A percentile compares a stretch with the other conserved stretches of the same genome.
Conservation (phyloP, 2,888 invertebrate species). For the Sericinus montela region DNA sequence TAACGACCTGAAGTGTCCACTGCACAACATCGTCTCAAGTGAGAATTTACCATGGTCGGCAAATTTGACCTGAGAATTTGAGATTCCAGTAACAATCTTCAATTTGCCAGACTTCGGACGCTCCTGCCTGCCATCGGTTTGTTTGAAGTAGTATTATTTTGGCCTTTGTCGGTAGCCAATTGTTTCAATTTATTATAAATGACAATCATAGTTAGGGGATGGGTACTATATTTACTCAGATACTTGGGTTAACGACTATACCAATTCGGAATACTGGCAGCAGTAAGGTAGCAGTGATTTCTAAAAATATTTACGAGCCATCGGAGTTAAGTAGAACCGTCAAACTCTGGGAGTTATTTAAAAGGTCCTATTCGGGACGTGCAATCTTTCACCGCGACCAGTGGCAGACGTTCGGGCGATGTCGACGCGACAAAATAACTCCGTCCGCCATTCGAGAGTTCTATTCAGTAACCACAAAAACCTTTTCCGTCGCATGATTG, state of each 20-base stretch:
- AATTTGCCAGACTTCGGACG: no score
- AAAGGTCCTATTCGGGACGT: constrained; percentile 51
- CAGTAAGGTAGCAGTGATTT: constrained; percentile 17
- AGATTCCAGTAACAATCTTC: no score
- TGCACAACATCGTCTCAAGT: no score
- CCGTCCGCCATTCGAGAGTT: constrained; percentile 47
- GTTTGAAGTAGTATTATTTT: no score
- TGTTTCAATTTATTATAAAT: no score
- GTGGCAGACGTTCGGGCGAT: constrained; percentile 46
- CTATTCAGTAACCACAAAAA: constrained; percentile 67
- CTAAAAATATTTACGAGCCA: constrained; percentile 30
- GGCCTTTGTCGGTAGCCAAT: no score
- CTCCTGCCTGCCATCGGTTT: no score
- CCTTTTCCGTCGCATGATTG: constrained; percentile 70
- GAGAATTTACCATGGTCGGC: no score
- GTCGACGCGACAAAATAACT: constrained; percentile 63
- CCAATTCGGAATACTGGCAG: neutral
- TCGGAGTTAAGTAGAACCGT: constrained; percentile 30
- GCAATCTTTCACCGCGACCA: constrained; percentile 59
- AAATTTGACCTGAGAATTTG: no score
- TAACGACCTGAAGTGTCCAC: no score
- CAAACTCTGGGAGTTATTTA: constrained; percentile 50
- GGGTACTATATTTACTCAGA: neutral
- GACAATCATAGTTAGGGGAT: no score
- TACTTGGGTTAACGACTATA: neutral